Base-by-base conservation (phyloP, 1,140 invertebrate genomes). In the Drosophila willistoni region DNA sequence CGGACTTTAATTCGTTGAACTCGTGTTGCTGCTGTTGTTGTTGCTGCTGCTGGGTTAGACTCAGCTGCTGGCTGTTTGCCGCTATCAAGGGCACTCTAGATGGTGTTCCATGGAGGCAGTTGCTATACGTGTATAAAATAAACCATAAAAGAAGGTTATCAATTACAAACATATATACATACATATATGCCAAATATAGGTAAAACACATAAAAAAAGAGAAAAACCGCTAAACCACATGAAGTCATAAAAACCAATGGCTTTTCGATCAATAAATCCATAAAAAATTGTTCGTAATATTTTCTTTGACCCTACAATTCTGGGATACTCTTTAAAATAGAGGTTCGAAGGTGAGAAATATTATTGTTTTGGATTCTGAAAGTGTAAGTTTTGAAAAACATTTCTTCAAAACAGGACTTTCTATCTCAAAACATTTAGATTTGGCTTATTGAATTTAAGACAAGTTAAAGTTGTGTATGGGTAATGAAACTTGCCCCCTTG, bases 21-120 rank as follows among this genome's bases (percentile, higher is more conserved):
- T 51, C 44, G 10, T 51, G 63, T 22, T 93, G 91, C 36, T 82
- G 14, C 71, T 89, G 33, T 19, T 47, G 44, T 9, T 17, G 44
- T 19, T 17, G 14, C 3, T 36, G 64, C 29, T 93, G 91, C 33
- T 82, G 83, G 22, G 71, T 22, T 68, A 79, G 93, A 39, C 59
- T 64, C 62, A 89, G 14, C 77, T 89, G 33, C 44, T 51, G 44
- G 3, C 34, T 51, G 44, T 14, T 51, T 17, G 44, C 10, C n/a
- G 84, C 84, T 80, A 96, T 95, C 63, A 96, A 93, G 70, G 95
- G 95, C 76, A 96, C 94, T 80, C 95, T 93, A 54, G 95, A 96
- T 55, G 95, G 95, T 7, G 95, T 96, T 65, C 95, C 95, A 79
- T 96, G 95, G 13, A 93, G 93, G 90, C 94, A 94, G 75, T 94